These are phyloP conservation scores for Sinocyclocheilus maitianheensis DNA, from an alignment of 2,113 vertebrate genomes.

Conservation along the genomic window DNA sequence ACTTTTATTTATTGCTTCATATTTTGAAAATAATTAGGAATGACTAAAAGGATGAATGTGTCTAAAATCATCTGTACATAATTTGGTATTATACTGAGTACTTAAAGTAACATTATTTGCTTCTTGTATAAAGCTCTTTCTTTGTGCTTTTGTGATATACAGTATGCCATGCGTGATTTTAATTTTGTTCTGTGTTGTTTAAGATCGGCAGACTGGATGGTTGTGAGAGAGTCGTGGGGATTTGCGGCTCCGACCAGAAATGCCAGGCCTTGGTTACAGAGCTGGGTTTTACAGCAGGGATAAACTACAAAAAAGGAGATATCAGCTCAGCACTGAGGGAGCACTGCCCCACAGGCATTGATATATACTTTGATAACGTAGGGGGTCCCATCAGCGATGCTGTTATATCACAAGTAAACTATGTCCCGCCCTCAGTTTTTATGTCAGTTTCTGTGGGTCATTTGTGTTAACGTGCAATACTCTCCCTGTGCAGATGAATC, in stretches of 20 bases:
- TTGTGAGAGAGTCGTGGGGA: constrained; percentile 88
- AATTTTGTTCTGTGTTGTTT: neutral
- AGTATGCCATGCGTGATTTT: neutral
- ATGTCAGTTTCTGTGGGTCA: neutral
- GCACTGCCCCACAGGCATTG: constrained; percentile 84
- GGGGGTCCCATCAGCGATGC: constrained; percentile 88
- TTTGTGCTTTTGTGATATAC: neutral
- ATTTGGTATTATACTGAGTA: neutral
- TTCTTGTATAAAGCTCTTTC: no score
- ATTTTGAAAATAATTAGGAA: no score
- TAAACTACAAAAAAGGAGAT: constrained; percentile 86
- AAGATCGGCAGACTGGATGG: constrained; percentile 89
- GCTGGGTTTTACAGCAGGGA: constrained; percentile 85
- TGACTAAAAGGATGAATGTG: no score
- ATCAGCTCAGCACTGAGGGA: constrained; percentile 77
- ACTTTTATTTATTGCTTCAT: no score
- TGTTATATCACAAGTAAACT: constrained; percentile 79
- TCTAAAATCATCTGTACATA: neutral
- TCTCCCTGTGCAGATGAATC: constrained; percentile 81
- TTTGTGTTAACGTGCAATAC: neutral
- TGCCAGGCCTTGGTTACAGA: constrained; percentile 83
- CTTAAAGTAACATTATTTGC: neutral
- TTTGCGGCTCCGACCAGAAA: constrained; percentile 90
- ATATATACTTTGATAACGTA: constrained; percentile 96
- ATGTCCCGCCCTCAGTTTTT: neutral